A percentile compares a stretch with the other conserved stretches of the same genome.
These are phyloP conservation scores for Macrobrachium nipponense DNA, from an alignment of 1,140 invertebrate genomes.

Conservation along the genomic window DNA sequence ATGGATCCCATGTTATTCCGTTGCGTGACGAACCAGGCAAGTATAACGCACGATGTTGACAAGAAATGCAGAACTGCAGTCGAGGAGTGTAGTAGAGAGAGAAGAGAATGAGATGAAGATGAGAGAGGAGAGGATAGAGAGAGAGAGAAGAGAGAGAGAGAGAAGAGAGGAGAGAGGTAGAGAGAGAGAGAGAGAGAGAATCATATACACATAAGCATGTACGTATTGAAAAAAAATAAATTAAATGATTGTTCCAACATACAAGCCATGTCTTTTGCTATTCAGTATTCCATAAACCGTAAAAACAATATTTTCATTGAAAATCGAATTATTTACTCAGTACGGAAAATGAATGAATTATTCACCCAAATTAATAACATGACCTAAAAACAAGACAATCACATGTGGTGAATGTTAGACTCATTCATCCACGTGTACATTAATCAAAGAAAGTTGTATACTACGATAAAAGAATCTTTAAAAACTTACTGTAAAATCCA, in stretches of 20 bases:
- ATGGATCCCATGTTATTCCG: not conserved
- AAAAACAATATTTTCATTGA: no score
- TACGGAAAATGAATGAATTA: no score
- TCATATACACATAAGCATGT: not conserved
- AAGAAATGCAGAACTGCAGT: no score
- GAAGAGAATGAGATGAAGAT: not conserved
- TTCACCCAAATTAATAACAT: no score
- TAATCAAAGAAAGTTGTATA: not conserved
- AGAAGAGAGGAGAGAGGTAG: slow-evolving; percentile 12
- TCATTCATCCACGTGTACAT: not conserved
- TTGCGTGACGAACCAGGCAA: not conserved
- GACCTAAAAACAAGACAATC: no score
- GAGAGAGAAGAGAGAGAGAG: slow-evolving; percentile 31
- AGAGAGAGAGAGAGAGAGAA: slow-evolving; percentile 19
- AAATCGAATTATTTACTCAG: no score
- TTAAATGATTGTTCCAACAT: not conserved
- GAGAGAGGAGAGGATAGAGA: not conserved
- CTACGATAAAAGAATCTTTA: not conserved
- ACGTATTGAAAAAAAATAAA: not conserved
- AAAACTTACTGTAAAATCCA: not conserved
- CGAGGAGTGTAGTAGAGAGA: no score
- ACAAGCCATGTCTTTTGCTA: not conserved
- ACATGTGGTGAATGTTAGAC: not conserved
- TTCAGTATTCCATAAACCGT: no score
- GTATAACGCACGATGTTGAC: not conserved